These are phyloP conservation scores for Scaptomyza polygonia DNA, from an alignment of 2,888 invertebrate genomes.

Conservation along the genomic window DNA sequence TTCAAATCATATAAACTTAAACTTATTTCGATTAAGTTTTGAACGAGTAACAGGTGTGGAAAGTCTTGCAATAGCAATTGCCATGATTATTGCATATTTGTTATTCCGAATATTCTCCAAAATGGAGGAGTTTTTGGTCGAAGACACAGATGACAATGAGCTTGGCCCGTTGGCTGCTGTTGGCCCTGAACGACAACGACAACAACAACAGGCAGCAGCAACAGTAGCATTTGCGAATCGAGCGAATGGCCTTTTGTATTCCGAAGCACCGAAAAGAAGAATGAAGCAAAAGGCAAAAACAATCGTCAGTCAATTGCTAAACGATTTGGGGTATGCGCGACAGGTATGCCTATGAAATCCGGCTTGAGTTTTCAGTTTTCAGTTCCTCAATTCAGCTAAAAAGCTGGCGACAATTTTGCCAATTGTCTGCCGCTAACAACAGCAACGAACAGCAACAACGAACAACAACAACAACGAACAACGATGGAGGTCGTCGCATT, in stretches of 20 bases:
- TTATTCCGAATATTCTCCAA: slow-evolving; percentile 16
- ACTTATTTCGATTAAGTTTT: background rate
- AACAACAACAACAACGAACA: slow-evolving; percentile 45
- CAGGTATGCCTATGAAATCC: slow-evolving; percentile 75
- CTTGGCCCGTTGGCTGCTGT: slow-evolving; percentile 29
- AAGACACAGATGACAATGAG: slow-evolving; percentile 55
- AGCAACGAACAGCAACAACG: slow-evolving; percentile 3
- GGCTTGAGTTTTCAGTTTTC: slow-evolving; percentile 21
- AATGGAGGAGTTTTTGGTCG: slow-evolving; percentile 16
- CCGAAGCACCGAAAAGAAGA: slow-evolving; percentile 28
- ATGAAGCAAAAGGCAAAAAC: slow-evolving; percentile 30
- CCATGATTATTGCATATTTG: slow-evolving; percentile 6
- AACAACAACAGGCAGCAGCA: slow-evolving; percentile 5
- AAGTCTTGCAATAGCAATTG: slow-evolving; percentile 13
- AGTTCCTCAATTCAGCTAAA: slow-evolving; percentile 39
- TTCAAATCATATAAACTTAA: background rate
- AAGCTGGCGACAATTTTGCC: slow-evolving; percentile 82
- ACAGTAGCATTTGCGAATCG: slow-evolving; percentile 37
- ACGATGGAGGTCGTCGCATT: slow-evolving; percentile 74
- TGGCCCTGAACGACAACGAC: slow-evolving; percentile 47
- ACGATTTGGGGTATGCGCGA: slow-evolving; percentile 77
- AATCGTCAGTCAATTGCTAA: slow-evolving; percentile 78
- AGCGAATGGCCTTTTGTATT: slow-evolving; percentile 62
- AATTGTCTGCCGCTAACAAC: slow-evolving; percentile 61
- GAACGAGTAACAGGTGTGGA: slow-evolving; percentile 20